Conservation (phyloP, 53 echinoderm and acorn worm genomes). For the Crossaster papposus region DNA sequence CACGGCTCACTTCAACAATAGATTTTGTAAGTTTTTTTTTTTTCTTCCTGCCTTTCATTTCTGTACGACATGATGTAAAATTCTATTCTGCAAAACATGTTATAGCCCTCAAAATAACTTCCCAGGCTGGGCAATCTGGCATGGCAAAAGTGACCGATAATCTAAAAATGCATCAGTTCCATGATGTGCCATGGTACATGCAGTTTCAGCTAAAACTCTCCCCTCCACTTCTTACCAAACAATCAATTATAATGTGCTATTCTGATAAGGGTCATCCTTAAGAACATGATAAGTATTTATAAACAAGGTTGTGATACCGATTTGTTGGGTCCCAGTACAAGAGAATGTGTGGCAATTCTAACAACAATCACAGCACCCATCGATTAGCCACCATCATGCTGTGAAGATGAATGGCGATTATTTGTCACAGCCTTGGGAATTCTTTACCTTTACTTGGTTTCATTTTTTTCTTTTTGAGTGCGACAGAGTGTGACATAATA, state of each 20-base stretch:
- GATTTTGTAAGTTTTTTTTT: neutral
- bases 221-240: neutral
- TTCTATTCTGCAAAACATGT: neutral
- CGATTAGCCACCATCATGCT: neutral
- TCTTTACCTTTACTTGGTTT: neutral
- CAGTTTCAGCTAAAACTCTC: neutral
- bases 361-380: neutral
- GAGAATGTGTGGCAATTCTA: neutral
- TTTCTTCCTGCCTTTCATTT: neutral
- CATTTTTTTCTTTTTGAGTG: neutral
- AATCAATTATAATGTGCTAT: conserved; percentile 25
- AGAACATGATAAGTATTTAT: neutral
- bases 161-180: neutral
- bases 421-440: neutral
- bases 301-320: neutral
- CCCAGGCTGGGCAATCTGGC: neutral
- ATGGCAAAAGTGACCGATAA: neutral
- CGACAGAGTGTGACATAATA: neutral
- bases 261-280: neutral
- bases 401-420: neutral
- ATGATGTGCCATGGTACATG: conserved; percentile 13
- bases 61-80: neutral
- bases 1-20: too few species aligned
- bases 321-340: neutral
- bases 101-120: neutral